Percentiles rank a stretch among this genome's conserved stretches.
These are phyloP conservation scores for Chiroxiphia lanceolata DNA, from an alignment of 2,797 vertebrate genomes.

Conservation along the genomic window DNA sequence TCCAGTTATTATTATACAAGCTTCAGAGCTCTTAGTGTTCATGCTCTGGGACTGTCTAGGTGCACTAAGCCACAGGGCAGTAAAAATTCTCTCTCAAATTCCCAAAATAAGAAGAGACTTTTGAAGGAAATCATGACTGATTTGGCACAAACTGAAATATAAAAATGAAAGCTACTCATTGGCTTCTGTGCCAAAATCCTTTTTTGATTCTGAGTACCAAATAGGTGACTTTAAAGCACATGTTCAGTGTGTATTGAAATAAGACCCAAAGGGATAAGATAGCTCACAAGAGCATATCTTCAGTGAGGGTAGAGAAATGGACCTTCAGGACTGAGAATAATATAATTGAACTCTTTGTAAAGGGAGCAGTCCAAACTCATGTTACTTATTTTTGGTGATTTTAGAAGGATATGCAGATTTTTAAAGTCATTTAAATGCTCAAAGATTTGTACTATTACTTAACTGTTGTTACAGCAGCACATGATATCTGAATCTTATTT, in stretches of 20 bases:
- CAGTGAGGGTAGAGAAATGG: not conserved
- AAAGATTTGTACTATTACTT: not conserved
- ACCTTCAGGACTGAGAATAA: not conserved
- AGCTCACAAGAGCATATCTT: not conserved
- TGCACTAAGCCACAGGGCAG: not conserved
- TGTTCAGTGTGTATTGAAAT: not conserved
- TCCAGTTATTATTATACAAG: not conserved
- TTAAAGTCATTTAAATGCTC: not conserved
- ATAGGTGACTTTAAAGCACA: not conserved
- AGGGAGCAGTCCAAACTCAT: accelerated
- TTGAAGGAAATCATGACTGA: not conserved
- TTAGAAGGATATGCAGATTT: not conserved
- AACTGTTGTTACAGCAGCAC: not conserved
- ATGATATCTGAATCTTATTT: not conserved
- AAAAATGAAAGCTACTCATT: not conserved
- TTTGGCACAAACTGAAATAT: not conserved
- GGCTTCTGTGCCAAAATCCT: not conserved
- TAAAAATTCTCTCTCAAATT: not conserved
- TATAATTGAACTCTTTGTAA: not conserved
- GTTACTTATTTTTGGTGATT: not conserved
- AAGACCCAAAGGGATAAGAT: not conserved
- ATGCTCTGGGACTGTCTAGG: not conserved
- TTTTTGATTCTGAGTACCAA: not conserved
- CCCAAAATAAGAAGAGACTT: not conserved
- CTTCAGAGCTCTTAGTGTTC: not conserved